phyloP scores from a whole-genome alignment of 2,113 vertebrate genomes.

The Chionomys nivalis region DNA sequence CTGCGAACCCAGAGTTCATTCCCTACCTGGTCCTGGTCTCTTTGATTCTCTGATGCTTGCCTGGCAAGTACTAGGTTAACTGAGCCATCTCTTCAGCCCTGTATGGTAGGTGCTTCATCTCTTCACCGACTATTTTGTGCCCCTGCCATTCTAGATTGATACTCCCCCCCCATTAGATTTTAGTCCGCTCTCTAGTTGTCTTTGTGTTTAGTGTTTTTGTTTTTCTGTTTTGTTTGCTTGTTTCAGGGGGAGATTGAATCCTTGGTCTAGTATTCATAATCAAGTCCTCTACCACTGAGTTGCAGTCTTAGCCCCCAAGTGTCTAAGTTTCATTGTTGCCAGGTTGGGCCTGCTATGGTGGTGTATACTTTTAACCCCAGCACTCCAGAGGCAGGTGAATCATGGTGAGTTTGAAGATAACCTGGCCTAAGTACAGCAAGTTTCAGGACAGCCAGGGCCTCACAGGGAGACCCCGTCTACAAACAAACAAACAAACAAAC shows the following conservation, averaged over 20 bases:
- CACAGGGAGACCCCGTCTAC: too few species aligned
- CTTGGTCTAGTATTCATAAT: not conserved
- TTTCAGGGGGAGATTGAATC: not conserved
- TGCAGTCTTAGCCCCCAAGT: not conserved
- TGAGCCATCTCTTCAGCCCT: not conserved
- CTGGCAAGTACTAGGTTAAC: not conserved
- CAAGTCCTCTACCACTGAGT: not conserved
- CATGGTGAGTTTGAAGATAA: too few species aligned
- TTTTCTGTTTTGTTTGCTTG: not conserved
- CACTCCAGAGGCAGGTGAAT: too few species aligned
- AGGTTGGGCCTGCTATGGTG: not conserved
- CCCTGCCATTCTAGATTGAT: constrained; percentile 3
- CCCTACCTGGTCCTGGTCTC: not conserved
- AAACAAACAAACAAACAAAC: not conserved
- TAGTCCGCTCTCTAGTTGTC: not conserved
- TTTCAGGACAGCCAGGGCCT: too few species aligned
- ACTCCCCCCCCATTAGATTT: not conserved
- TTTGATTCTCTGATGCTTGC: not conserved
- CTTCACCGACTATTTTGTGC: not conserved
- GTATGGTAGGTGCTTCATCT: too few species aligned
- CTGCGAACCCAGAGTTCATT: not conserved
- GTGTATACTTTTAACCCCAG: too few species aligned
- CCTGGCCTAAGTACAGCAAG: too few species aligned
- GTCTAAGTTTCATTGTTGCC: not conserved
- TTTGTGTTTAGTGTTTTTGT: not conserved